Base-by-base conservation (phyloP, 2,113 vertebrate species). In the Erythrocercus mccallii region DNA sequence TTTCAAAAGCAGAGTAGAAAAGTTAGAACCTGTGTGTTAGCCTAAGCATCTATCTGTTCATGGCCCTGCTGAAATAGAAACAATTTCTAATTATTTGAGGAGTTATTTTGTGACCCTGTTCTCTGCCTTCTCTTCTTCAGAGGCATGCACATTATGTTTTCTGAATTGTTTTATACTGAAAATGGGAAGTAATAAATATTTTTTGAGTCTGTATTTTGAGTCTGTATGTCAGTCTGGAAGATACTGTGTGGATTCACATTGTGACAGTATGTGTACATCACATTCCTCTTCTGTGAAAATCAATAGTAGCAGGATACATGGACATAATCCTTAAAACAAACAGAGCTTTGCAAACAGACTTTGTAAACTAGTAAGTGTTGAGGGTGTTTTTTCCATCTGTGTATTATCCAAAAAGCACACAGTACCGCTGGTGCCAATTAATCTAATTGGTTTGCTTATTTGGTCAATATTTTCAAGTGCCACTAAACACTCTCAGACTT, bases 391-490 rank as follows among this genome's bases (percentile, higher is more conserved):
- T 86, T 38, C 72, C 76, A 31, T 93, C 76, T 84, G 45, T 61
- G 33, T 72, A 48, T 57, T 76, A 74, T 72, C 66, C 74, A 61
- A 86, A 86, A 89, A 88, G 24, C 58, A 70, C 50, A 54, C 51
- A 82, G 44, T 86, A 80, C 47, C 81, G 82, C 90, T 95, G 94
- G 90, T 96, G 78, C 90, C 90, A 97, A 95, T 96, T 97, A 96
- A 88, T 90, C 50, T 91, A 92, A 91, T 86, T 94, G 78, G 70
- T 93, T 87, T 5, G 6, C 68, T 95, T 91, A 88, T 90, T 91
- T 81, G 92, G 85, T 53, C 74, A 95, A 56, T 62, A 71, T 96
- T 95, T 95, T 94, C 74, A 90, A 95, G 71, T 90, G 47, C 66
- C 71, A 90, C 38, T 93, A 93, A 94, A 86, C 24, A 92, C 80